Evolutionary conservation across 2,797 vertebrate genomes (phyloP).

Genomic region (Graptemys geographica): DNA sequence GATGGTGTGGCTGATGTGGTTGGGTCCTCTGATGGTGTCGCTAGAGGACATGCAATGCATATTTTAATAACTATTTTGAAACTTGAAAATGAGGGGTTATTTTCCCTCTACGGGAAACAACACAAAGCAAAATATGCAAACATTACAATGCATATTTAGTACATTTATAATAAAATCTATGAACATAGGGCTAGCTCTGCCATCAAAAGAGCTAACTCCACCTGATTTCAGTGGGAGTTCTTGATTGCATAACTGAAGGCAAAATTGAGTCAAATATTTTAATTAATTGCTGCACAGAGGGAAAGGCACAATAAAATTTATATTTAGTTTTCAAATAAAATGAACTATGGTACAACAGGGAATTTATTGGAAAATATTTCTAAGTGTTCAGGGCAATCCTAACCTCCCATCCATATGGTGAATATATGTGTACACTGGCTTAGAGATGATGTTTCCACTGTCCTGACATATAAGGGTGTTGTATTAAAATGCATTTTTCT

Average conservation of each 20-base stretch:
- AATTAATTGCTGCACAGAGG: not conserved
- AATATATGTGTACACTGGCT: constrained; percentile 9
- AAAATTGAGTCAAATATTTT: not conserved
- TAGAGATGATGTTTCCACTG: constrained; percentile 14
- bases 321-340: not conserved
- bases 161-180: not conserved
- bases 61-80: not conserved
- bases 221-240: not conserved
- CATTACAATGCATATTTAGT: not conserved
- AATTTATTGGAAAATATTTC: constrained; percentile 30
- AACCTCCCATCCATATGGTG: constrained; percentile 15
- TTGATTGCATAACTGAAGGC: not conserved
- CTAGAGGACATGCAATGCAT: not conserved
- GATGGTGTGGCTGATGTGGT: no score
- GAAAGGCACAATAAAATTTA: not conserved
- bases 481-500: not conserved
- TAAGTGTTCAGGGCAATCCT: constrained; percentile 20
- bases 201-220: not conserved
- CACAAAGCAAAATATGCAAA: not conserved
- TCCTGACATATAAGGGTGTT: constrained; percentile 1
- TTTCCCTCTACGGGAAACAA: not conserved
- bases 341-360: not conserved
- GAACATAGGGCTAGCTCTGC: not conserved
- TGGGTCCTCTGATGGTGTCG: no score
- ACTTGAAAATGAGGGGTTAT: not conserved